Base-by-base conservation (phyloP, 2,797 vertebrate species). In the Eutrigla gurnardus region DNA sequence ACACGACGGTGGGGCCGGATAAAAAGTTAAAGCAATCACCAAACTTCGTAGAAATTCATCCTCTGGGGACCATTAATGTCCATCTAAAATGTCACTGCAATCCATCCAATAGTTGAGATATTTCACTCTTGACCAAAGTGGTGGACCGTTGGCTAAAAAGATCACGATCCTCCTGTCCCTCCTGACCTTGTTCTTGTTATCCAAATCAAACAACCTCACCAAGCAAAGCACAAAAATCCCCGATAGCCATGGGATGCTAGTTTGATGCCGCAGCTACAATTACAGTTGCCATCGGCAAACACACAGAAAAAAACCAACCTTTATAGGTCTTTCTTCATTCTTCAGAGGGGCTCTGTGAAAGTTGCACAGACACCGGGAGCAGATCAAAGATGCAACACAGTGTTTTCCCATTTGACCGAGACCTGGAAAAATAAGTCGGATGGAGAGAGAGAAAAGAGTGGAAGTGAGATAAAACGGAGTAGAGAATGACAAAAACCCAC, bases 351-450 rank as follows among this genome's bases (percentile, higher is more conserved):
- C 73, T 18, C 61, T 69, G 77, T 65, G 77, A 84, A 82, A 82
- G 72, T 52, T 88, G 77, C 85, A 71, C 73, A 84, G 73, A 83
- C 71, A 73, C 68, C 65, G 66, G 71, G 53, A 86, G 77, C 85
- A 80, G 76, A 87, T 78, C 76, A 73, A 71, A 90, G 84, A 90
- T 89, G 88, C 86, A 85, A 86, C 88, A 80, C 87, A 55, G 80
- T 81, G 85, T 89, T 91, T 91, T 90, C 87, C 88, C 90, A 84
- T 88, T 88, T 91, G 92, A 89, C 85, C 66, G 3, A 85, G 80
- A 91, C 88, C 85, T 89, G 81, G 68, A 84, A 88, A 88, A 91
- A 85, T 71, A 84, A 86, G 70, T 83, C 84, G 39, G 73, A 78
- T 4, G 6, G 70, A 81, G 70, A 60, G 67, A 64, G 68, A 83